A percentile compares a stretch with the other conserved stretches of the same genome.
phyloP scores from a whole-genome alignment of 2,113 vertebrate species.

The Cygnus atratus region DNA sequence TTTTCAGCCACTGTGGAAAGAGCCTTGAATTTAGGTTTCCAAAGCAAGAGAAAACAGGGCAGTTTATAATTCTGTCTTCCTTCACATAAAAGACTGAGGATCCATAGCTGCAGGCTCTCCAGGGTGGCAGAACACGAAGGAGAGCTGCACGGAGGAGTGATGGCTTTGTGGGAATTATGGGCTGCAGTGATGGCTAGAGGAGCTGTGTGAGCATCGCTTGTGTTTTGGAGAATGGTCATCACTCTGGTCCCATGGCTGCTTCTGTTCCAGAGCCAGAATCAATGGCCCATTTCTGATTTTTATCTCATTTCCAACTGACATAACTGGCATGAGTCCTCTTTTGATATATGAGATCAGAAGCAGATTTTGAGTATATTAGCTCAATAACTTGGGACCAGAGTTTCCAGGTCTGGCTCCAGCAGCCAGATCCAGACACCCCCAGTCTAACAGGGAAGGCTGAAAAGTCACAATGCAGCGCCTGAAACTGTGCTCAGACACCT shows the following conservation, averaged over 20 bases:
- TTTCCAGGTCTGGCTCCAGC: not conserved
- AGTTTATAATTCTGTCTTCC: not conserved
- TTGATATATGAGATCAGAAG: slow-evolving; percentile 12
- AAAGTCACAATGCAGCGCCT: not conserved
- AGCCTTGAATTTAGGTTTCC: not conserved
- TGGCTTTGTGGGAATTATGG: not conserved
- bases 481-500: not conserved
- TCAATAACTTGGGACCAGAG: not conserved
- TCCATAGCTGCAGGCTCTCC: not conserved
- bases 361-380: not conserved
- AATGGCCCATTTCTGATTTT: not conserved
- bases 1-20: not conserved
- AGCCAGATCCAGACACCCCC: not conserved
- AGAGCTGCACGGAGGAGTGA: not conserved
- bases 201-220: not conserved
- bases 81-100: not conserved
- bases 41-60: not conserved
- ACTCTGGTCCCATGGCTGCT: not conserved
- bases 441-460: not conserved
- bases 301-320: not conserved
- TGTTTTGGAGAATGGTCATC: not conserved
- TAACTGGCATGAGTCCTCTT: not conserved
- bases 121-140: not conserved
- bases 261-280: not conserved
- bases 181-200: not conserved